A percentile compares a stretch with the other conserved stretches of the same genome.
These are phyloP conservation scores for Mesembrinibis cayennensis DNA, from an alignment of 2,113 vertebrate species.

Conservation along the genomic window DNA sequence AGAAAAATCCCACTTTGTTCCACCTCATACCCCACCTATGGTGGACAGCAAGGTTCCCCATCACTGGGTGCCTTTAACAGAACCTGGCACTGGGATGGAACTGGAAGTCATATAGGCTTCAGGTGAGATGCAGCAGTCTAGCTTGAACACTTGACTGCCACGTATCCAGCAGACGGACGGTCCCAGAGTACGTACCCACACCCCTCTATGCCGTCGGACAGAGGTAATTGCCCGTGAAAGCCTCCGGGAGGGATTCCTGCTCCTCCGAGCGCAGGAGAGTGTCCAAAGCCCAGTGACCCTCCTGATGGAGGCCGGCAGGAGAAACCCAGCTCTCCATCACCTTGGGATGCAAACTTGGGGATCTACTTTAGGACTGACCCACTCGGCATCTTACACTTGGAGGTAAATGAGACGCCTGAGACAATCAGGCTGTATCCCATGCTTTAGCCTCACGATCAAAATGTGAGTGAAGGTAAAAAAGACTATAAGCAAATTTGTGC, in stretches of 20 bases:
- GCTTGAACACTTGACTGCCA: neutral
- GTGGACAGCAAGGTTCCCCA: neutral
- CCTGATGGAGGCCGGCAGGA: neutral
- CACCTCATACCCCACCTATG: neutral
- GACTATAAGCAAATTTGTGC: neutral
- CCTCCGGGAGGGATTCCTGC: neutral
- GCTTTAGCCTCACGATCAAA: neutral
- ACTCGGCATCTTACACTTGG: neutral
- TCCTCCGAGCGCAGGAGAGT: accelerated
- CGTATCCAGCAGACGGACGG: accelerated
- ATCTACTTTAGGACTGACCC: neutral
- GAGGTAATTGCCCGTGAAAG: neutral
- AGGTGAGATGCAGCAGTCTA: neutral
- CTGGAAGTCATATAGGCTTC: neutral
- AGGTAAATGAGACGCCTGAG: neutral
- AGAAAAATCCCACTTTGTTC: neutral
- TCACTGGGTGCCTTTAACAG: neutral
- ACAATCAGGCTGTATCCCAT: neutral
- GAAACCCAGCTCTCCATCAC: neutral
- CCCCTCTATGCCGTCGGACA: accelerated
- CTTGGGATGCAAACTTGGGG: neutral
- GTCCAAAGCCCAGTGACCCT: neutral
- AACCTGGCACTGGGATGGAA: neutral
- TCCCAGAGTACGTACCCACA: accelerated
- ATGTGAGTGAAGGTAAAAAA: neutral